Conservation (phyloP, 2,797 vertebrate genomes). For the Coluber constrictor region DNA sequence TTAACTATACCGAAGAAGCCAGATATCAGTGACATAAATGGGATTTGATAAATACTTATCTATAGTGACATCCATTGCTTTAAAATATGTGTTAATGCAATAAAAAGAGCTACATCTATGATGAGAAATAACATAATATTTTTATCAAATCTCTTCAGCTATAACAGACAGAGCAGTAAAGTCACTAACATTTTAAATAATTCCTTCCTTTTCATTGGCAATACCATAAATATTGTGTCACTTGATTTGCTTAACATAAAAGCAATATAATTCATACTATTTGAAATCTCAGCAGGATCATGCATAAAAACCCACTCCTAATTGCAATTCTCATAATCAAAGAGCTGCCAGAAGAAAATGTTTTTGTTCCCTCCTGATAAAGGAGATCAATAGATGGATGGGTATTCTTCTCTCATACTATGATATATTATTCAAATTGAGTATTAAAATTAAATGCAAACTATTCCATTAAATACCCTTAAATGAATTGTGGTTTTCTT, state of each 20-base stretch:
- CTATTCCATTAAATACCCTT: slow-evolving; percentile 4
- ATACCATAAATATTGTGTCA: slow-evolving; percentile 26
- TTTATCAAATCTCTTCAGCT: slow-evolving; percentile 17
- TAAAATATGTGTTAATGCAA: background rate
- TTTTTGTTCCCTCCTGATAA: slow-evolving; percentile 33
- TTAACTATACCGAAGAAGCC: background rate
- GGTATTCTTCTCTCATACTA: slow-evolving; percentile 21
- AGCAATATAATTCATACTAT: slow-evolving; percentile 25
- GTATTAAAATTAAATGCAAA: slow-evolving; percentile 23
- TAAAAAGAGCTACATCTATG: background rate
- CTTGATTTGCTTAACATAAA: slow-evolving; percentile 35
- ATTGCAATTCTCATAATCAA: slow-evolving; percentile 32
- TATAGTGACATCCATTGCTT: background rate
- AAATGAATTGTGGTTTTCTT: slow-evolving; percentile 23
- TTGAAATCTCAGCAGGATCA: slow-evolving; percentile 25
- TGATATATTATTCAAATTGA: background rate
- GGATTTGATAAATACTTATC: background rate
- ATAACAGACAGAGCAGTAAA: slow-evolving; percentile 2
- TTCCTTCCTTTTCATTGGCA: background rate
- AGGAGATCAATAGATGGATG: slow-evolving; percentile 17
- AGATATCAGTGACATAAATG: background rate
- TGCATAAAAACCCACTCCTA: slow-evolving; percentile 22
- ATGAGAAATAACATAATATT: background rate
- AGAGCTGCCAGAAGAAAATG: slow-evolving; percentile 9
- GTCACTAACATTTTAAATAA: slow-evolving; percentile 7